Percentiles rank a stretch among this genome's conserved stretches.
Evolutionary conservation across 2,797 vertebrate genomes (phyloP).

Genomic region (Tenualosa thibaudeaui): DNA sequence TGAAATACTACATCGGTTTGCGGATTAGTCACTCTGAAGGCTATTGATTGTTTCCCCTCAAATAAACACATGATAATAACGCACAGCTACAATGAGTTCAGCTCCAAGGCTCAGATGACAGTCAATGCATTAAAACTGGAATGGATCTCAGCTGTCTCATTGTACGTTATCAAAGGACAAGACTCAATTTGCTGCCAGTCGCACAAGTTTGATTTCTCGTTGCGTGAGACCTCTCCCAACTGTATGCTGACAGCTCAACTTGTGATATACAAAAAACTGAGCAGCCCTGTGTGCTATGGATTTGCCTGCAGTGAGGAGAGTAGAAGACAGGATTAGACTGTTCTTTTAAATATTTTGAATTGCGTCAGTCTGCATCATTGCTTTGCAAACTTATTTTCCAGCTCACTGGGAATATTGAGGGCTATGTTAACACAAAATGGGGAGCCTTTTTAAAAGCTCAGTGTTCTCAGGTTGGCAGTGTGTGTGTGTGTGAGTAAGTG

Average conservation of each 20-base stretch:
- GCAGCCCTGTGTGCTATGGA: neutral
- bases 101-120: neutral
- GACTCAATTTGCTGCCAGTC: slow-evolving; percentile 48
- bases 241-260: neutral
- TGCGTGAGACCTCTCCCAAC: slow-evolving; percentile 27
- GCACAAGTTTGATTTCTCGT: slow-evolving; percentile 58
- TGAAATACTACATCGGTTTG: neutral
- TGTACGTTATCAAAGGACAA: slow-evolving; percentile 23
- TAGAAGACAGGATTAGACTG: slow-evolving; percentile 65
- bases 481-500: slow-evolving; percentile 49
- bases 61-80: neutral
- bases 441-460: slow-evolving; percentile 60
- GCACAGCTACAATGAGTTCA: slow-evolving; percentile 4
- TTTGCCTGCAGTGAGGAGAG: slow-evolving; percentile 44
- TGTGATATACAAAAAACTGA: neutral
- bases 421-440: slow-evolving; percentile 69
- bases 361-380: slow-evolving; percentile 65
- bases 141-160: neutral
- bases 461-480: slow-evolving; percentile 51
- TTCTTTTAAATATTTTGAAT: slow-evolving; percentile 65
- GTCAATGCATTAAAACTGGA: slow-evolving; percentile 10
- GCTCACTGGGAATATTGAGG: slow-evolving; percentile 71
- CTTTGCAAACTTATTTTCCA: slow-evolving; percentile 78
- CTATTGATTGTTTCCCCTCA: slow-evolving; percentile 20
- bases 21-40: slow-evolving; percentile 17